Evolutionary conservation across 2,888 invertebrate species (phyloP), one percentile per base, ranked within the genome.

Genomic region (Mystacides longicornis): DNA sequence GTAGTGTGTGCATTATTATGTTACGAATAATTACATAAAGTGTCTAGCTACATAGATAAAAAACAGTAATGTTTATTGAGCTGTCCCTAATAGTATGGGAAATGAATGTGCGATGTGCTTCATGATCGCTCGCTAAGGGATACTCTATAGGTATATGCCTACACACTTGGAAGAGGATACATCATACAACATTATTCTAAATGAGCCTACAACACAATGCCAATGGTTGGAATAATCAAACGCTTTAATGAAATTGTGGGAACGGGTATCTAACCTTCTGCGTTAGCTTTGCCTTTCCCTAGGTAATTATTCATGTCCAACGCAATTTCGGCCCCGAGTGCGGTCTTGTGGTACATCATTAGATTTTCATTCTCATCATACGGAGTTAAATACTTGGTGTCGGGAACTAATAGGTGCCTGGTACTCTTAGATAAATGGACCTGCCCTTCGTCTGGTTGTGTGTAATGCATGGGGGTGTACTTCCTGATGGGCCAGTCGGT

Each of bases 391-490:
- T 83, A 83, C 64, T 84, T 80, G 47, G 78, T 72, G 66, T 85
- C 85, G 7, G 86, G 86, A 50, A 85, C 82, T 60, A 86, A 74
- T 49, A 89, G 75, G 71, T 89, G 89, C 65, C 89, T 80, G 7
- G 89, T 89, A 11, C 89, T 88, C 71, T 90, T 90, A 18, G 88
- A 88, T 60, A 83, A 70, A 51, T 81, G 81, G 1, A 86, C 86
- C 55, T 82, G 81, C 45, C 81, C 81, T 65, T 88, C 87, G 60
- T 87, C 88, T 52, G 88, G 86, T 68, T 89, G 87, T 1, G 89
- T 89, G 69, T 85, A 89, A 65, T 87, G 86, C 64, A 85, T 81
- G 2, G 86, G 84, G 0, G 88, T 88, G 63, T 86, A 88, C n/a
- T 86, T 83, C 62, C 86, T 78, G 9, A 83, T 78, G 0, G 89